Base-by-base conservation (phyloP, 2,888 invertebrate genomes). In the Drosophila borborema region DNA sequence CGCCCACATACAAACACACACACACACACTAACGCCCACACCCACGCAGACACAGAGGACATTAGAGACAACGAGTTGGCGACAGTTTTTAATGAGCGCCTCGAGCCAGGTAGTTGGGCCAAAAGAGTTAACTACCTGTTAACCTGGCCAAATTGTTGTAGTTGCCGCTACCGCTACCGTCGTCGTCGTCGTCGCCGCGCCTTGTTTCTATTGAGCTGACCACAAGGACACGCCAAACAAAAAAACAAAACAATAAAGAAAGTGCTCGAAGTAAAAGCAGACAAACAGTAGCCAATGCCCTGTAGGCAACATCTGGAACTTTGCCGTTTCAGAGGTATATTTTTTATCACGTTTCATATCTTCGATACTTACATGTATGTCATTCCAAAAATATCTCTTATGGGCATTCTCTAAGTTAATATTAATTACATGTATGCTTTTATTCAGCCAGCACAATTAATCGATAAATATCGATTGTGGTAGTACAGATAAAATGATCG, bases 21-120 rank as follows among this genome's bases (percentile, higher is more conserved):
- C 46, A 38, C 46, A n/a, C 49, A 55, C 18, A 58, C 41, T 6
- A 28, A 55, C 48, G 31, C 20, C 38, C 41, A n/a, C 55, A 41
- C 38, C 40, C 43, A 12, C 46, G 7, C 4, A 28, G 23, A 43
- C 45, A 45, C 46, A 14, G 8, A 48, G 58, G 45, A 54, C 79
- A 67, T 80, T 80, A 48, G 38, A 38, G 46, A 31, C 66, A 62
- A 43, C 45, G 54, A 62, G 61, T 36, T 68, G 76, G 75, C 76
- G 75, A 59, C 75, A 53, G 59, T n/a, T 64, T 63, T 63, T 80
- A 80, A 77, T 80, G 81, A 61, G 45, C 20, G 45, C 58, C 34
- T 34, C 58, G 62, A 18, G 61, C 23, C 58, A 64, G 75, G 59
- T 55, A 61, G 43, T 18, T 18, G 43, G 18, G 36, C n/a, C 18